phyloP scores from a whole-genome alignment of 2,888 invertebrate genomes.

The Tetrapedia diversipes region DNA sequence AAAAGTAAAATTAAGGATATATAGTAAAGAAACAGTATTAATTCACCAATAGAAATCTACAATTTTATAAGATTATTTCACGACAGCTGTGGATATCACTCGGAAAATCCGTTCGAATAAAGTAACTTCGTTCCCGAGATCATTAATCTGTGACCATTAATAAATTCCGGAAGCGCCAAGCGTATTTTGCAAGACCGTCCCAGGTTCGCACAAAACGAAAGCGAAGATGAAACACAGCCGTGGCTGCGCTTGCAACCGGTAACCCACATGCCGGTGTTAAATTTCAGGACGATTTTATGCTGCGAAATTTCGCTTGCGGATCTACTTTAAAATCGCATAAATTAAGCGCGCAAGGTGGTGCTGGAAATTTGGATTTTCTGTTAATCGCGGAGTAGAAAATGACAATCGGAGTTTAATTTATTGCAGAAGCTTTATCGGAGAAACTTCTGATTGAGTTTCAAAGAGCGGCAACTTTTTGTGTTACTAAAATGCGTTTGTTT shows the following conservation, averaged over 20 bases:
- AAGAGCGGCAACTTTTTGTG: constrained; percentile 6
- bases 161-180: constrained; percentile 38
- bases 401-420: constrained; percentile 8
- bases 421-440: neutral
- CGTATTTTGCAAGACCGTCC: constrained; percentile 31
- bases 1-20: no score
- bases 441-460: neutral
- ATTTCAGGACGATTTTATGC: no score
- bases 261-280: no score
- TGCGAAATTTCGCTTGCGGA: constrained; percentile 33
- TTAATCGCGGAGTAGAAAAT: neutral
- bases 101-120: constrained; percentile 6
- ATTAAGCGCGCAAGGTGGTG: constrained; percentile 25
- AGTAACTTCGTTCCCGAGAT: constrained; percentile 3
- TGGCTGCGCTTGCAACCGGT: constrained; percentile 2
- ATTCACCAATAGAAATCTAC: neutral
- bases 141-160: constrained; percentile 44
- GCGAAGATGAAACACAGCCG: constrained; percentile 47
- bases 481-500: no score
- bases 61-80: neutral
- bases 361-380: constrained; percentile 12
- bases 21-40: no score
- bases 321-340: constrained; percentile 42
- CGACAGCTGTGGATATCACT: neutral
- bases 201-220: constrained; percentile 3